Percentiles rank a stretch among this genome's conserved stretches.
phyloP scores from a whole-genome alignment of 1,140 invertebrate species.

The Bactericera cockerelli region DNA sequence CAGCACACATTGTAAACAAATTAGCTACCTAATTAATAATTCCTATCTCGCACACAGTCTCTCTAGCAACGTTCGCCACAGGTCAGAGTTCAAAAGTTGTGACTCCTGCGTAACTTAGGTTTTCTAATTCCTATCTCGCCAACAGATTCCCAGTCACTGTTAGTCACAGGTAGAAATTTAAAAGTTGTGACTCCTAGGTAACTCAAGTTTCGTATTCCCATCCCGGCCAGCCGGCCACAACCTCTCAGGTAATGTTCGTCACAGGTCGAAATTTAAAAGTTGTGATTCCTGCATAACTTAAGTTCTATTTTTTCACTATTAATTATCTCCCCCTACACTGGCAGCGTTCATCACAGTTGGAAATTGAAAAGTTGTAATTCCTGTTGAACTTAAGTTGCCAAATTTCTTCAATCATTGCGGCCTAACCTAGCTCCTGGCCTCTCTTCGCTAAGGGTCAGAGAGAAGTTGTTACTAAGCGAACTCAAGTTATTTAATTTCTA shows the following conservation, averaged over 20 bases:
- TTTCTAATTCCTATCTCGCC: background rate
- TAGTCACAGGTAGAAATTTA: background rate
- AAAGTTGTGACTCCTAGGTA: too few relatives aligned
- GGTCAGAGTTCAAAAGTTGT: background rate
- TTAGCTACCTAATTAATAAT: background rate
- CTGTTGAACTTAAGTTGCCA: too few relatives aligned
- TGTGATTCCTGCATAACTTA: background rate
- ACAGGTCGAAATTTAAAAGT: background rate
- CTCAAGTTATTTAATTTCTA: too few relatives aligned
- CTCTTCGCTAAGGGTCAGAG: too few relatives aligned
- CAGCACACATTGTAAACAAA: background rate
- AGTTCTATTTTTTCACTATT: background rate
- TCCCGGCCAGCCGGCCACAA: too few relatives aligned
- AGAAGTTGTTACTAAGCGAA: too few relatives aligned
- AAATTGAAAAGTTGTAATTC: too few relatives aligned
- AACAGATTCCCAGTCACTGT: background rate
- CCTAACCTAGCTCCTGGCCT: too few relatives aligned
- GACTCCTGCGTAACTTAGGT: background rate
- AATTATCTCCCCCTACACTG: background rate
- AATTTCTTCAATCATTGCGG: too few relatives aligned
- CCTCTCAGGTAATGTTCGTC: background rate
- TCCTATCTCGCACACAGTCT: background rate
- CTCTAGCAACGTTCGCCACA: background rate
- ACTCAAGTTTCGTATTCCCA: too few relatives aligned
- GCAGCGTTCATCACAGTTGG: background rate